These are phyloP conservation scores for Moxostoma hubbsi DNA, from an alignment of 2,797 vertebrate species.

Conservation along the genomic window DNA sequence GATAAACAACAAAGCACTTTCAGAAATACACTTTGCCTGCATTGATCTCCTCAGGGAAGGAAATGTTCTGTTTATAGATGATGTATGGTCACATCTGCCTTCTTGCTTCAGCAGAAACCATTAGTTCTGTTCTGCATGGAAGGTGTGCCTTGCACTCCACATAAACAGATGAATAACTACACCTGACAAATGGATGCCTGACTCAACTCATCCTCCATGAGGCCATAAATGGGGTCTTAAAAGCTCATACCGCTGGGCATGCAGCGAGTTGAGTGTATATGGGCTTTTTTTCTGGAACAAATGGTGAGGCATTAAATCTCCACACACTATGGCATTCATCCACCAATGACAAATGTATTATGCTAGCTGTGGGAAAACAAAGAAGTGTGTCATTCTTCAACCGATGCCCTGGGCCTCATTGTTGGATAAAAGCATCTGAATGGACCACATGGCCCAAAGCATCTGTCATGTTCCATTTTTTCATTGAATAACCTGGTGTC, in stretches of 20 bases:
- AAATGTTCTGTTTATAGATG: conserved; percentile 38
- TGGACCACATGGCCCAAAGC: conserved; percentile 3
- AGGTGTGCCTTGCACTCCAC: conserved; percentile 25
- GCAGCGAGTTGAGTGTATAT: conserved; percentile 23
- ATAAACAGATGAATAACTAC: conserved; percentile 43
- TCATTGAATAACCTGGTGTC: background rate
- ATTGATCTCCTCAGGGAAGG: background rate
- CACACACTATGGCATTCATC: background rate
- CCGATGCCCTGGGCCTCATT: background rate
- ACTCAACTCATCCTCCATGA: conserved; percentile 23
- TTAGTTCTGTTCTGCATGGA: conserved; percentile 9
- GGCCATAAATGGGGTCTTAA: conserved; percentile 35
- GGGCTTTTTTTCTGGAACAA: conserved; percentile 40
- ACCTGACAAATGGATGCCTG: conserved; percentile 43
- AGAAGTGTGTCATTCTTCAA: no score
- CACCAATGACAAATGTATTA: conserved; percentile 36
- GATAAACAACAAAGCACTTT: conserved; percentile 40
- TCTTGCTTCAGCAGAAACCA: conserved; percentile 24
- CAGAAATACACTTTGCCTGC: conserved; percentile 13
- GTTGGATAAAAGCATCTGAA: conserved; percentile 47
- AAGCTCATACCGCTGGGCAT: conserved; percentile 6
- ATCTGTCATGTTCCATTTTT: background rate
- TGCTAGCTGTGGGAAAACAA: background rate
- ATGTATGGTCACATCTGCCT: conserved; percentile 25
- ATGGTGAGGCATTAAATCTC: conserved; percentile 43